phyloP scores from a whole-genome alignment of 2,888 invertebrate genomes.

The Formica aserva region DNA sequence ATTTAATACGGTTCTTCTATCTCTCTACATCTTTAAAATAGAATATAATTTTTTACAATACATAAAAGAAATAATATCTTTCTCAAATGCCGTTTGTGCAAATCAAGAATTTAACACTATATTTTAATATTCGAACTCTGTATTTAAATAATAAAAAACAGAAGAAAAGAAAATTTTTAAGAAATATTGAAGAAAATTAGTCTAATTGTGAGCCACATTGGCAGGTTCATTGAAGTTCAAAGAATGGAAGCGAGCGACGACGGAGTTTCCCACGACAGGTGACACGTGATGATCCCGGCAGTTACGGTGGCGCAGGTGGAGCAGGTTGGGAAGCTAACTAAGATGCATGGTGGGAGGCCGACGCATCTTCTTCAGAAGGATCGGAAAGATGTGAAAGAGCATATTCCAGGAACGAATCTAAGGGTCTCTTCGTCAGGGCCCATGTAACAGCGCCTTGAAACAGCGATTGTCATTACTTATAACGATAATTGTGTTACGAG shows the following conservation, averaged over 20 bases:
- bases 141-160: not conserved
- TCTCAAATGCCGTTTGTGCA: not conserved
- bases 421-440: not conserved
- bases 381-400: slow-evolving; percentile 53
- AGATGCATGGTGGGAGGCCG: slow-evolving; percentile 58
- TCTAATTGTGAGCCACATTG: not conserved
- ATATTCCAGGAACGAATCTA: slow-evolving; percentile 10
- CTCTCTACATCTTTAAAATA: not conserved
- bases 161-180: not conserved
- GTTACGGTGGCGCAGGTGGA: slow-evolving; percentile 82
- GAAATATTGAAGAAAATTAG: slow-evolving; percentile 19
- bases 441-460: not conserved
- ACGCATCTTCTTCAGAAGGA: slow-evolving; percentile 50
- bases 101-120: not conserved
- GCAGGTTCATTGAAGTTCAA: not conserved
- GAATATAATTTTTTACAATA: slow-evolving; percentile 5
- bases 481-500: not conserved
- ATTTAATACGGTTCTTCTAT: not conserved
- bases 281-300: slow-evolving; percentile 84
- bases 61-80: not conserved
- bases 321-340: slow-evolving; percentile 69
- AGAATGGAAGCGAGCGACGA: slow-evolving; percentile 68
- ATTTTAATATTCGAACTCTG: not conserved
- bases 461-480: not conserved
- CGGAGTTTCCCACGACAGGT: slow-evolving; percentile 84